Conservation (phyloP, 2,113 vertebrate genomes). For the Eulemur rufifrons region DNA sequence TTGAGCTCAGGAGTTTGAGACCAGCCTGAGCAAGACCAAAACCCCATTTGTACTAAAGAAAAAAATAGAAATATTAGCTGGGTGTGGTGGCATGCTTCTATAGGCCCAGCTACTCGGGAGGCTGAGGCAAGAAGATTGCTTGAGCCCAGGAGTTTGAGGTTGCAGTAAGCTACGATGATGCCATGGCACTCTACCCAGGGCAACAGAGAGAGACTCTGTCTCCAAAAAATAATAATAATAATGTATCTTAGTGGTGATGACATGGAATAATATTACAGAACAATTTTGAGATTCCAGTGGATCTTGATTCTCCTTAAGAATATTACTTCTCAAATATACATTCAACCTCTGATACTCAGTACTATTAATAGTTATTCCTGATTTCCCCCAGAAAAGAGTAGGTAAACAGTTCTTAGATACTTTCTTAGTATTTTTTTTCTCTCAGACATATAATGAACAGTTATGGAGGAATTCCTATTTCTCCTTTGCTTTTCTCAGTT, state of each 20-base stretch:
- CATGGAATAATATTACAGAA: neutral
- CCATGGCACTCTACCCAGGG: too few species aligned
- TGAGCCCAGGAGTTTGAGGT: too few species aligned
- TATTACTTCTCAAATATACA: conserved; percentile 9
- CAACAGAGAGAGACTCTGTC: too few species aligned
- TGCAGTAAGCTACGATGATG: too few species aligned
- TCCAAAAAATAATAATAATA: neutral
- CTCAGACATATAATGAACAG: neutral
- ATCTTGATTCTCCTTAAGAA: conserved; percentile 40
- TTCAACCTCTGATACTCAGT: conserved; percentile 18
- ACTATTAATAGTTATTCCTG: neutral
- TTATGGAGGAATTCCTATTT: neutral
- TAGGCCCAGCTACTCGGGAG: too few species aligned
- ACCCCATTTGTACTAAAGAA: too few species aligned
- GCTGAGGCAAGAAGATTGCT: too few species aligned
- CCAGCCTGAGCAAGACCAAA: too few species aligned
- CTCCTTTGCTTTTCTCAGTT: conserved; percentile 21
- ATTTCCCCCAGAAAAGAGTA: conserved; percentile 10
- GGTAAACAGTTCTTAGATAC: conserved; percentile 5
- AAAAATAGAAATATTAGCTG: too few species aligned
- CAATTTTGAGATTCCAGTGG: neutral
- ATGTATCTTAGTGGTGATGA: neutral
- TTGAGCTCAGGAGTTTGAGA: too few species aligned
- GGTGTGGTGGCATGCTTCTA: too few species aligned
- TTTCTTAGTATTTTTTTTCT: neutral